A percentile compares a stretch with the other conserved stretches of the same genome.
These are phyloP conservation scores for Meta bourneti DNA, from an alignment of 2,888 invertebrate species.

Conservation along the genomic window DNA sequence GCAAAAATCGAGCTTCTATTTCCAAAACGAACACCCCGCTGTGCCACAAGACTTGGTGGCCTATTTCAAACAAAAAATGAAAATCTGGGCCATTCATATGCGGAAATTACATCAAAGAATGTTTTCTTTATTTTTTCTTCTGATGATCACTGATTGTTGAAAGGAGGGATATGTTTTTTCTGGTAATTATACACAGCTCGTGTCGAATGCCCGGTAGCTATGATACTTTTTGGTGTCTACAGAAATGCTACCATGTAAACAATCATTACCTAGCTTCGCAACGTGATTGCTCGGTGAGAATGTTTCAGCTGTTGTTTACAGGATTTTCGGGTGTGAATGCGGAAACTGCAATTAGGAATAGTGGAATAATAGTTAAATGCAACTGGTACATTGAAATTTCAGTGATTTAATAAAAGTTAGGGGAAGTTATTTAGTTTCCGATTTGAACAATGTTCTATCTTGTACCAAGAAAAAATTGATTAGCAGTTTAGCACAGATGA, in stretches of 20 bases:
- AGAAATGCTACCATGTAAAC: not conserved
- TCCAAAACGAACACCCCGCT: constrained; percentile 28
- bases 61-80: constrained; percentile 31
- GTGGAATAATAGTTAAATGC: too few species aligned
- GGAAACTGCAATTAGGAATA: not conserved
- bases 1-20: constrained; percentile 30
- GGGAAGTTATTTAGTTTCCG: too few species aligned
- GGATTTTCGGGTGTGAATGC: not conserved
- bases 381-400: too few species aligned
- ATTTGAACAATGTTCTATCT: too few species aligned
- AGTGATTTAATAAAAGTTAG: too few species aligned
- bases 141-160: too few species aligned
- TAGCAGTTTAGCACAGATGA: too few species aligned
- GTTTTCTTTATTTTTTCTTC: constrained; percentile 14
- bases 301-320: not conserved
- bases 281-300: not conserved
- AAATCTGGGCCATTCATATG: constrained; percentile 43
- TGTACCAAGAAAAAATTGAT: too few species aligned
- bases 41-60: constrained; percentile 32
- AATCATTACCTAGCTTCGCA: not conserved
- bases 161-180: too few species aligned
- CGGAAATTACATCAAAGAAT: constrained; percentile 43
- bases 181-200: too few species aligned
- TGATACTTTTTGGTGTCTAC: not conserved
- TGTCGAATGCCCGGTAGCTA: not conserved